Base-by-base conservation (phyloP, 2,113 vertebrate species). In the Sinocyclocheilus maitianheensis region DNA sequence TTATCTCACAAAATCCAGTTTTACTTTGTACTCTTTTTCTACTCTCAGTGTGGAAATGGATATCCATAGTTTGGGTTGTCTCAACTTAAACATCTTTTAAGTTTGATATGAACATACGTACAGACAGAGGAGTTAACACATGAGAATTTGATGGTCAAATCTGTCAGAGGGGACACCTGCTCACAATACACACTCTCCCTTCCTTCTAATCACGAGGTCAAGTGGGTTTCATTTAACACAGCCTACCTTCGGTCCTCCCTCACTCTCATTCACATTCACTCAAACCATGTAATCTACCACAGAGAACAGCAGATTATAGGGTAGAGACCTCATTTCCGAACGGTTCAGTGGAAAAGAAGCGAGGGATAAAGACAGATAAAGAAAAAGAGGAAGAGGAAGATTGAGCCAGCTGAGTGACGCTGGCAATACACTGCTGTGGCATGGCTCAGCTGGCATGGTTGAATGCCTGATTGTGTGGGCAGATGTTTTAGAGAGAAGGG, bases 391-490 rank as follows among this genome's bases (percentile, higher is more conserved):
- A 92, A 92, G 92, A 90, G 92, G 91, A 89, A 91, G 93, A 91
- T 93, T 88, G 84, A 91, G 87, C 87, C 91, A 93, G 92, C 92
- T 93, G 93, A 94, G 88, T 91, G 92, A 90, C 78, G 91, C 84
- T 87, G 90, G 91, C 84, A 67, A 81, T 34, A 48, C 14, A 84
- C 76, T 91, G 88, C 84, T 88, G 88, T 91, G 91, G 92, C 92
- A 90, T 89, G 76, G 86, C 90, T 87, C n/a, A 86, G 83, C 91
- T 93, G 93, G 92, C 92, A 85, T n/a, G 2, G 89, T 87, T 94
- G 91, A 91, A 91, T 87, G 43, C 30, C 79, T 87, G 83, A 93
- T 94, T 94, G 94, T 94, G 90, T 89, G 90, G 93, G 92, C 94
- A 95, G 94, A 94, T 95, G 94, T 94, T 93, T 86, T 90, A 24